Evolutionary conservation across 2,113 vertebrate species (phyloP), one percentile per base, ranked within the genome.

Genomic region (Heloderma charlesbogerti): DNA sequence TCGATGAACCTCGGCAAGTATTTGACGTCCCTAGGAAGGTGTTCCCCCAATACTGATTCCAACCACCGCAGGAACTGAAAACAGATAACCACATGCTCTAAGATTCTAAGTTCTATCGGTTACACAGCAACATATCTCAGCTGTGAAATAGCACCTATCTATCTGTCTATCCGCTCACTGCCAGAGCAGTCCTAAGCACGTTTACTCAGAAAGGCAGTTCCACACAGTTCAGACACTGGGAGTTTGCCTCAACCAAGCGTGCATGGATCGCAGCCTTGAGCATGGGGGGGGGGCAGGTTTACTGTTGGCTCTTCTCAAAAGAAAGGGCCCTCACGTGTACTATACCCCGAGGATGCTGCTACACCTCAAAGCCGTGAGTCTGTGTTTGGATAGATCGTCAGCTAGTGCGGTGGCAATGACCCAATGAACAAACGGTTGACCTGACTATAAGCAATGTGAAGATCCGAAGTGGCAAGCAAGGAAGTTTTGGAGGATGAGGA

Each of bases 371-470:
- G 78, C 22, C 16, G 27, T 45, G 7, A 27, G 7, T 22, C 25
- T 80, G 7, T 4, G 1, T 6, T 4, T 48, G 8, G 1, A 48
- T 13, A 34, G 16, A 2, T 72, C 12, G 6, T 16, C 79, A 18
- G 81, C 71, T 51, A 7, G 22, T 22, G 29, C 18, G 5, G 57
- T 22, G 4, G 25, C n/a, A n/a, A n/a, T n/a, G 6, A 6, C 5
- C n/a, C 18, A 13, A 18, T 34, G 48, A 37, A n/a, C 31, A 9
- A n/a, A 3, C 6, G 60, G 78, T 78, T 69, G 84, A 77, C 66
- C 57, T 92, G 89, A 91, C 86, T 94, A 94, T 77, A 92, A 93
- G 94, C 92, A 92, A 93, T 82, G 94, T 86, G n/a, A n/a, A 40
- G 85, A 81, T 88, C 83, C 90, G 2, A 8, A 86, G 48, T 45